phyloP scores from a whole-genome alignment of 2,888 invertebrate genomes.

The Apodemia zela region DNA sequence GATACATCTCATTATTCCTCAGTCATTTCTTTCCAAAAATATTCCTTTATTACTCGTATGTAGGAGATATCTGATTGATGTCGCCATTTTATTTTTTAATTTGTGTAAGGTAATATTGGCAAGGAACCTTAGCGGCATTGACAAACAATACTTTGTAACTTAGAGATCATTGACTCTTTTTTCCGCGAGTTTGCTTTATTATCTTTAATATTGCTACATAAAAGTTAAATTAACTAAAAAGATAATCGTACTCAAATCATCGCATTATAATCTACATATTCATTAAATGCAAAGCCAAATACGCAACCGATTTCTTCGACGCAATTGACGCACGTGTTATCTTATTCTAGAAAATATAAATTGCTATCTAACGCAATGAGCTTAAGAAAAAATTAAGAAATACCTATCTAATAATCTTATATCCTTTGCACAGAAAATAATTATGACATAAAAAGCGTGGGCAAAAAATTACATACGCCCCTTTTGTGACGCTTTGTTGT shows the following conservation, averaged over 20 bases:
- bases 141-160: background rate
- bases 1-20: background rate
- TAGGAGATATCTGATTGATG: background rate
- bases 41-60: background rate
- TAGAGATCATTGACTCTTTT: background rate
- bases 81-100: background rate
- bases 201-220: background rate
- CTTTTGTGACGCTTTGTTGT: constrained; percentile 4
- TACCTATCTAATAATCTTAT: background rate
- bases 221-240: background rate
- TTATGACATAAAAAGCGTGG: background rate
- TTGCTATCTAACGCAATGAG: background rate
- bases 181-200: background rate
- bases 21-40: background rate
- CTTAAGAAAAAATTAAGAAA: constrained; percentile 4
- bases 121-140: background rate
- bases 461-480: background rate
- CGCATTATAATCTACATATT: background rate
- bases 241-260: background rate
- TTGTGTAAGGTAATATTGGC: background rate
- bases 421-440: background rate
- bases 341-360: background rate
- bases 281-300: background rate
- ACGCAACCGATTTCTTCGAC: background rate
- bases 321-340: background rate